Evolutionary conservation across 2,797 vertebrate species (phyloP).

Genomic region (Alauda arvensis): DNA sequence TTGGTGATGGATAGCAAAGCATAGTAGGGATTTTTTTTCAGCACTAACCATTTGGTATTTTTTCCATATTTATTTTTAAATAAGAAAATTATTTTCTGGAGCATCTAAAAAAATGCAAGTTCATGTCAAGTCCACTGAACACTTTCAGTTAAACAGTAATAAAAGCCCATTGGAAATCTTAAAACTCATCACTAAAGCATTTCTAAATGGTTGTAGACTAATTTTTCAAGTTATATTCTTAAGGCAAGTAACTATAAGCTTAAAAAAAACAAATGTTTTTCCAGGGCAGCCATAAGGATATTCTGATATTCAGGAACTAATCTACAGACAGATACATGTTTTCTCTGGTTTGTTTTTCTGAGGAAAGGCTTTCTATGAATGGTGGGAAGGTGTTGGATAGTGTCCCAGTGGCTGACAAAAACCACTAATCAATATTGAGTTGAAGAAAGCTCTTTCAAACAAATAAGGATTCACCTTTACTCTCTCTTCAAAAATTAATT

Average conservation of each 20-base stretch:
- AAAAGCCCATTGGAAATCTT: neutral
- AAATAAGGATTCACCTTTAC: conserved; percentile 2
- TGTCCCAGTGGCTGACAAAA: neutral
- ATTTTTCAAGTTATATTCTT: neutral
- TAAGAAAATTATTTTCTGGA: neutral
- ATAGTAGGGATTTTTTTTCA: neutral
- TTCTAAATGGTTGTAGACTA: neutral
- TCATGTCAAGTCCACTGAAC: neutral
- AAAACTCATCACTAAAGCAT: neutral
- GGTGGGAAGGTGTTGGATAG: neutral
- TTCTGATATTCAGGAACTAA: neutral
- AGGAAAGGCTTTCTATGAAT: neutral
- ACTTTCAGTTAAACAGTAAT: neutral
- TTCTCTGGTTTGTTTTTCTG: neutral
- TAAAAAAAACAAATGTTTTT: neutral
- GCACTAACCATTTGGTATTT: neutral
- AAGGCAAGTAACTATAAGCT: neutral
- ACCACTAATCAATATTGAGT: neutral
- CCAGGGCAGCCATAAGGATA: neutral
- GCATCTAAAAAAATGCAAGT: neutral
- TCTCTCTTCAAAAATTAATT: conserved; percentile 20
- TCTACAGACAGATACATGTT: neutral
- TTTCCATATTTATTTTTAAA: neutral
- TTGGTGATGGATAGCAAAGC: neutral
- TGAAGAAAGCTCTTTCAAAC: neutral